Percentiles rank a stretch among this genome's conserved stretches.
These are phyloP conservation scores for Stramonita haemastoma DNA, from an alignment of 2,888 invertebrate genomes.

Conservation along the genomic window DNA sequence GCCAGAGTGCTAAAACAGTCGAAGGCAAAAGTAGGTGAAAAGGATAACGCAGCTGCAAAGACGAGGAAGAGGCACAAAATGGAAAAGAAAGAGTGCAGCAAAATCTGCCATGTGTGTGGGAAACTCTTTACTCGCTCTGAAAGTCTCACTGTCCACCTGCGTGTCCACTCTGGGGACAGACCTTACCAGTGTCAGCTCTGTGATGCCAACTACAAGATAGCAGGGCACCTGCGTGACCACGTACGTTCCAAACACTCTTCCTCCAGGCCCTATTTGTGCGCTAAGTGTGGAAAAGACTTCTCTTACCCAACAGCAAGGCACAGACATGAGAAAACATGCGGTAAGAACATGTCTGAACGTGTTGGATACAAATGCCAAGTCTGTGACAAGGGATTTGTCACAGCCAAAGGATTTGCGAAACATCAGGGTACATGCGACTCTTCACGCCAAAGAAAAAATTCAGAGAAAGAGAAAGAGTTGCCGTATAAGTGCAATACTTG, in stretches of 20 bases:
- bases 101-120: constrained; percentile 11
- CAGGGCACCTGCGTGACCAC: constrained; percentile 23
- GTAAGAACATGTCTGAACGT: constrained; percentile 11
- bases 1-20: background rate
- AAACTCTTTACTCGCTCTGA: constrained; percentile 18
- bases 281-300: constrained; percentile 25
- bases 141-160: constrained; percentile 34
- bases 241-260: constrained; percentile 27
- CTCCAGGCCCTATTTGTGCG: constrained; percentile 15
- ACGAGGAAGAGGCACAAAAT: background rate
- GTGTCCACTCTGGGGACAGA: constrained; percentile 35
- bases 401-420: background rate
- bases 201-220: constrained; percentile 27
- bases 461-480: background rate
- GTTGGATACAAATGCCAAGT: background rate
- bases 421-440: constrained; percentile 21
- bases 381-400: constrained; percentile 26
- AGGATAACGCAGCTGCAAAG: background rate
- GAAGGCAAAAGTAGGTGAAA: background rate
- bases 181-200: constrained; percentile 26
- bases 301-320: constrained; percentile 4
- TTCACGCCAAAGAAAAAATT: background rate
- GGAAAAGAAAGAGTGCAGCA: background rate
- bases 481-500: constrained; percentile 27
- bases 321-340: constrained; percentile 32